A percentile compares a stretch with the other conserved stretches of the same genome.
Evolutionary conservation across 2,888 invertebrate genomes (phyloP).

Genomic region (Caprella mutica): DNA sequence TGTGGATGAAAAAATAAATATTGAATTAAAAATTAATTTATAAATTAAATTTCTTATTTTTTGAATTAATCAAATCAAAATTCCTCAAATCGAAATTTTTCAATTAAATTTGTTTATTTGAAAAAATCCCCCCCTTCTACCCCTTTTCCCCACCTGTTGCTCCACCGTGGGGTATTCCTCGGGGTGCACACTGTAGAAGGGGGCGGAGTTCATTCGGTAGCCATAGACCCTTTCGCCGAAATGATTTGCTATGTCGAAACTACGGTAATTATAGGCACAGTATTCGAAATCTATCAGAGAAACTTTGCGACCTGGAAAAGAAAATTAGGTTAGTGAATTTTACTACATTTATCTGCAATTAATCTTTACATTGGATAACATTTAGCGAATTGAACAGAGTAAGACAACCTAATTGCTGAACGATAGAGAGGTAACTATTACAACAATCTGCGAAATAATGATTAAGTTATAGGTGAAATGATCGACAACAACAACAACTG

Average conservation of each 20-base stretch:
- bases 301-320: too few relatives aligned
- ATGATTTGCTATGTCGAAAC: slow-evolving; percentile 88
- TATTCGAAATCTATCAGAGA: slow-evolving; percentile 88
- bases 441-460: too few relatives aligned
- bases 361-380: slow-evolving; percentile 10
- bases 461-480: too few relatives aligned
- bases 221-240: slow-evolving; percentile 87
- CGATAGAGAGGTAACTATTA: too few relatives aligned
- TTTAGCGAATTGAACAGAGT: too few relatives aligned
- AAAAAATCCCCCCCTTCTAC: too few relatives aligned
- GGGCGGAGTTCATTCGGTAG: slow-evolving; percentile 64
- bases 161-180: slow-evolving; percentile 62
- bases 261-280: slow-evolving; percentile 86
- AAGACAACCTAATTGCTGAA: too few relatives aligned
- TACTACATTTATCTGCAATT: not conserved
- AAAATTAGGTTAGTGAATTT: too few relatives aligned
- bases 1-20: slow-evolving; percentile 36
- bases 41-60: not conserved
- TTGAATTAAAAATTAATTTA: not conserved
- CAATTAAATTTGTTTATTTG: too few relatives aligned
- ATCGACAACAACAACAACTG: too few relatives aligned
- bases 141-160: slow-evolving; percentile 77
- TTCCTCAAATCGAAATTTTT: too few relatives aligned
- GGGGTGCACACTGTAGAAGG: slow-evolving; percentile 59
- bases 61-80: too few relatives aligned